Evolutionary conservation across 1,140 invertebrate genomes (phyloP).

Genomic region (Meloidogyne chitwoodi): DNA sequence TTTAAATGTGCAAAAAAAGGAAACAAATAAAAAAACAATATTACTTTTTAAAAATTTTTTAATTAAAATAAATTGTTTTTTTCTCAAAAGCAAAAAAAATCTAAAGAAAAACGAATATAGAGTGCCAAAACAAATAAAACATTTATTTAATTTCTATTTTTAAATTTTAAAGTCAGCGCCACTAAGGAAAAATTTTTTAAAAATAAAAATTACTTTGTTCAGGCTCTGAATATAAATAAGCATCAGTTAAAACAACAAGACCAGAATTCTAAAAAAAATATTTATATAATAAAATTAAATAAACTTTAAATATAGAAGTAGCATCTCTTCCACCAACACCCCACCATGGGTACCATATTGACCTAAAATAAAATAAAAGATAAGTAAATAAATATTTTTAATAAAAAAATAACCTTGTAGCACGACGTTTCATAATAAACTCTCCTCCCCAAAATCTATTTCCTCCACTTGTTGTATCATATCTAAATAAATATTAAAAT

Average conservation of each 20-base stretch:
- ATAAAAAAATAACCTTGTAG: not conserved
- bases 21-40: not conserved
- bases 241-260: slow-evolving; percentile 55
- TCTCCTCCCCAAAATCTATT: slow-evolving; percentile 32
- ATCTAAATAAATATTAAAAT: slow-evolving; percentile 47
- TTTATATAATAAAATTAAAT: not conserved
- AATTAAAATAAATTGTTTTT: not conserved
- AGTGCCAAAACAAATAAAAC: not conserved
- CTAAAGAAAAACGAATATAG: not conserved
- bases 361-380: too few species aligned
- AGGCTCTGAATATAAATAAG: slow-evolving; percentile 53
- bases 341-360: slow-evolving; percentile 57
- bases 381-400: not conserved
- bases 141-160: not conserved
- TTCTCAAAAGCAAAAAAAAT: not conserved
- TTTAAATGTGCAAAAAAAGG: not conserved
- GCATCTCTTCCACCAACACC: slow-evolving; percentile 58
- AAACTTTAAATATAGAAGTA: slow-evolving; percentile 53
- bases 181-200: slow-evolving; percentile 15
- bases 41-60: not conserved
- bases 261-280: slow-evolving; percentile 49
- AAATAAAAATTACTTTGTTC: slow-evolving; percentile 53
- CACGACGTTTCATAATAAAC: slow-evolving; percentile 14
- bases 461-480: slow-evolving; percentile 48
- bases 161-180: not conserved